phyloP scores from a whole-genome alignment of 2,797 vertebrate species.

The Spheniscus humboldti region DNA sequence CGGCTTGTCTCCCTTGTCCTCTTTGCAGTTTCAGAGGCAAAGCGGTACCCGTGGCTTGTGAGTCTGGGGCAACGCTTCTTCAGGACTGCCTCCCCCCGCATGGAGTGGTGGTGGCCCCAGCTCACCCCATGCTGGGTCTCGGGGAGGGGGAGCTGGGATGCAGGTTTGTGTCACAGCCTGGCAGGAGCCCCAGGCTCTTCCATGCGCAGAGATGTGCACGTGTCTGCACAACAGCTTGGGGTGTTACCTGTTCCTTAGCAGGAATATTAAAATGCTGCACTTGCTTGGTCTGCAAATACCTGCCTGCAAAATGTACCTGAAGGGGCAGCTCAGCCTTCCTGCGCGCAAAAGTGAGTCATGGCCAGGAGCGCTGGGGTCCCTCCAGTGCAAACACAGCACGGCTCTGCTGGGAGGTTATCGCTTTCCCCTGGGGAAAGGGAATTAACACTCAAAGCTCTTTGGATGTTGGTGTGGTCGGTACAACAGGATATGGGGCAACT shows the following conservation, averaged over 20 bases:
- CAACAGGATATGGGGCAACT: not conserved
- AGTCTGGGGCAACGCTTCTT: not conserved
- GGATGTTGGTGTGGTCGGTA: not conserved
- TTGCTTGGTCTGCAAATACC: not conserved
- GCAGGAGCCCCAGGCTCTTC: not conserved
- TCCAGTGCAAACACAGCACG: accelerated
- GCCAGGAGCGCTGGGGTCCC: not conserved
- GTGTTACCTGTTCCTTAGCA: not conserved
- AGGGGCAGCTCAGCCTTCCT: not conserved
- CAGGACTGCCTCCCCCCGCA: accelerated
- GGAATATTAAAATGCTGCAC: not conserved
- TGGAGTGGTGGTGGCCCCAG: not conserved
- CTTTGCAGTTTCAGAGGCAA: not conserved
- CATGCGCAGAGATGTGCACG: accelerated
- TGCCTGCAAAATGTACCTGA: accelerated
- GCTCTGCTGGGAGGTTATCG: not conserved
- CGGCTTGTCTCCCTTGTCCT: accelerated
- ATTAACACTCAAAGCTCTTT: not conserved
- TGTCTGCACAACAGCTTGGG: accelerated
- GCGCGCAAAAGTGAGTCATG: accelerated
- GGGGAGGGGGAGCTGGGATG: accelerated
- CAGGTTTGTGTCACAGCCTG: not conserved
- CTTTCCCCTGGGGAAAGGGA: not conserved
- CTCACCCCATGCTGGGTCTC: accelerated
- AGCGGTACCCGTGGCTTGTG: accelerated